Conservation (phyloP, 2,113 vertebrate species). For the Gyps fulvus region DNA sequence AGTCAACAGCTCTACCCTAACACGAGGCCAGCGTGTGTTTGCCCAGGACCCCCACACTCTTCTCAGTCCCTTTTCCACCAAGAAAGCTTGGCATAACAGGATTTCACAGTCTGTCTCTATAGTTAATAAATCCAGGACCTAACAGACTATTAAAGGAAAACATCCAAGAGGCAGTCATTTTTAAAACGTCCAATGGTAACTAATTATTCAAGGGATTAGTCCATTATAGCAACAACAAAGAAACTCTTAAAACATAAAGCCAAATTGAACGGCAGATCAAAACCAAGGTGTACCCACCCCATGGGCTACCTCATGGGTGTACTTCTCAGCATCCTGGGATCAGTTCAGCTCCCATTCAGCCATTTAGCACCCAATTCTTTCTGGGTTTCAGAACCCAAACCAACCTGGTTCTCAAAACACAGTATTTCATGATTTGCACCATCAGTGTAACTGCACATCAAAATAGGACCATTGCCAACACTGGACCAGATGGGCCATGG, state of each 20-base stretch:
- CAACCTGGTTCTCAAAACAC: background rate
- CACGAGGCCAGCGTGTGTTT: fast-evolving
- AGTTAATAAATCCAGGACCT: constrained; percentile 54
- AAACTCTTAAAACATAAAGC: constrained; percentile 35
- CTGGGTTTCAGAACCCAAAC: background rate
- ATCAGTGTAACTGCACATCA: background rate
- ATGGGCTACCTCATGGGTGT: background rate
- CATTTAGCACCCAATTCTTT: background rate
- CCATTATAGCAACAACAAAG: constrained; percentile 38
- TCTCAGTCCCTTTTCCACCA: background rate
- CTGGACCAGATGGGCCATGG: background rate
- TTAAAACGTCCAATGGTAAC: background rate
- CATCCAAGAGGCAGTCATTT: constrained; percentile 45
- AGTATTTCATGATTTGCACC: background rate
- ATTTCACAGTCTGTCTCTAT: constrained; percentile 50
- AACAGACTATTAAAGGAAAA: constrained; percentile 37
- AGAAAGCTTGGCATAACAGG: background rate
- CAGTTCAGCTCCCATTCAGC: background rate
- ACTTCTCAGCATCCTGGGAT: background rate
- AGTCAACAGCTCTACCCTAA: background rate
- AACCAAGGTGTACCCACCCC: background rate
- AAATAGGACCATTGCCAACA: background rate
- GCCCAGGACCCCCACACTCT: background rate
- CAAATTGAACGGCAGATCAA: background rate
- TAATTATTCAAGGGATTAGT: constrained; percentile 50